phyloP scores from a whole-genome alignment of 92 coral and sea anemone genomes.

The Palythoa grandiflora region DNA sequence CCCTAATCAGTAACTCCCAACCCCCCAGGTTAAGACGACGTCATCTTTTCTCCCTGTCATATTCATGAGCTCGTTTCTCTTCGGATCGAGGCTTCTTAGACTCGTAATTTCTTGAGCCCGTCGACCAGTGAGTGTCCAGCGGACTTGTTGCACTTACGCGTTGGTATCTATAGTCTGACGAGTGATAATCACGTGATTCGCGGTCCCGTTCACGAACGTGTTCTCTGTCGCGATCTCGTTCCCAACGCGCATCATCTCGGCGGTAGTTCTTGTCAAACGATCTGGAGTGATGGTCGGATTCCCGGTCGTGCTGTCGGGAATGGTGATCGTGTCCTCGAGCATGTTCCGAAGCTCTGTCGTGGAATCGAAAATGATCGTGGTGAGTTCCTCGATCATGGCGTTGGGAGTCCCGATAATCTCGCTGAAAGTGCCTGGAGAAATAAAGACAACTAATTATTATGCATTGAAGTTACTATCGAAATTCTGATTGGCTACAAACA shows the following conservation, averaged over 20 bases:
- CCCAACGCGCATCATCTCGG: constrained; percentile 49
- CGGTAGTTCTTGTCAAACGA: constrained; percentile 70
- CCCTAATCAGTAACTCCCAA: neutral
- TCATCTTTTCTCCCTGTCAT: constrained; percentile 82
- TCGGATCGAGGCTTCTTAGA: constrained; percentile 72
- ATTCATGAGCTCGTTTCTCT: constrained; percentile 68
- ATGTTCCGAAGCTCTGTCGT: constrained; percentile 70
- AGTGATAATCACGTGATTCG: constrained; percentile 81
- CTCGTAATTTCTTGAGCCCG: constrained; percentile 59
- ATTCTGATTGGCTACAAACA: no score
- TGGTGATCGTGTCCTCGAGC: constrained; percentile 83
- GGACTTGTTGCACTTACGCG: constrained; percentile 26
- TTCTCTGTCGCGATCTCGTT: constrained; percentile 38
- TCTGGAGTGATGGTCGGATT: constrained; percentile 82
- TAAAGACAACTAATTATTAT: neutral
- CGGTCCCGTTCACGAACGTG: constrained; percentile 68
- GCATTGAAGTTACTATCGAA: no score
- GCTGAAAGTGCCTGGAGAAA: constrained; percentile 29
- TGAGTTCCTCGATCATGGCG: constrained; percentile 71
- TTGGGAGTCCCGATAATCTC: constrained; percentile 64
- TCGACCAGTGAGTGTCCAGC: constrained; percentile 40
- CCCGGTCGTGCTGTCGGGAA: constrained; percentile 75
- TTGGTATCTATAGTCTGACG: constrained; percentile 74
- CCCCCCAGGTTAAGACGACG: constrained; percentile 33
- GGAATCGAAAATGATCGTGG: constrained; percentile 55